Conservation (phyloP, 2,797 vertebrate species). For the Serranus cabrilla region DNA sequence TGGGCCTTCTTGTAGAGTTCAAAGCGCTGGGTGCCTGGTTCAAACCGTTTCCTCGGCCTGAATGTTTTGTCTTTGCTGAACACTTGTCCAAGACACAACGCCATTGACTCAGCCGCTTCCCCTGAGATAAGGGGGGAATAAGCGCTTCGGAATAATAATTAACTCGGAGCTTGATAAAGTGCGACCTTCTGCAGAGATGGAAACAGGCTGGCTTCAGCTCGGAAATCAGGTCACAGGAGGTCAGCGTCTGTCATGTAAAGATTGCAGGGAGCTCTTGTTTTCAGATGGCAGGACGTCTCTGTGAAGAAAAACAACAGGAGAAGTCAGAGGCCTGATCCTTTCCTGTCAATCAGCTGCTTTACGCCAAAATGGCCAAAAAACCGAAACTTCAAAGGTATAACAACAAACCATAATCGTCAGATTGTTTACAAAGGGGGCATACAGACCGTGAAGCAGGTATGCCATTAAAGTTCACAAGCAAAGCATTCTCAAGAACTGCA, state of each 20-base stretch:
- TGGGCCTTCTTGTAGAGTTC: constrained; percentile 99
- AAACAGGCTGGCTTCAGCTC: constrained; percentile 21
- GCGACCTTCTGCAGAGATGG: constrained; percentile 41
- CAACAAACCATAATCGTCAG: constrained; percentile 14
- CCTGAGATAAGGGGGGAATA: constrained; percentile 55
- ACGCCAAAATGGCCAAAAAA: constrained; percentile 1
- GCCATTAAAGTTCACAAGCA: background rate
- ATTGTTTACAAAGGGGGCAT: constrained; percentile 19
- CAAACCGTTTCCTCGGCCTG: constrained; percentile 94
- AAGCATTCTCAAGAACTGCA: constrained; percentile 8
- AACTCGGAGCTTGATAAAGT: constrained; percentile 36
- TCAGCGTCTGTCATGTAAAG: constrained; percentile 45
- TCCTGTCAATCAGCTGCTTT: constrained; percentile 9
- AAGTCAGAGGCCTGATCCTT: constrained; percentile 27
- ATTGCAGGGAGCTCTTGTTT: constrained; percentile 44
- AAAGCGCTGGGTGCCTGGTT: constrained; percentile 97
- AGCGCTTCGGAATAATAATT: constrained; percentile 53
- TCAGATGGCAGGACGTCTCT: constrained; percentile 45
- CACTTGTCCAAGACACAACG: constrained; percentile 96
- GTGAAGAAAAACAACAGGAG: constrained; percentile 61
- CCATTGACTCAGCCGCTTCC: constrained; percentile 86
- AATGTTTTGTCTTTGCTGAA: constrained; percentile 99
- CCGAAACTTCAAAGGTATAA: constrained; percentile 13
- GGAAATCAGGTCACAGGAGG: constrained; percentile 48
- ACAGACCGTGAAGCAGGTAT: background rate